These are phyloP conservation scores for Phenganax stokvisi DNA, from an alignment of 92 coral and sea anemone species.

Conservation along the genomic window DNA sequence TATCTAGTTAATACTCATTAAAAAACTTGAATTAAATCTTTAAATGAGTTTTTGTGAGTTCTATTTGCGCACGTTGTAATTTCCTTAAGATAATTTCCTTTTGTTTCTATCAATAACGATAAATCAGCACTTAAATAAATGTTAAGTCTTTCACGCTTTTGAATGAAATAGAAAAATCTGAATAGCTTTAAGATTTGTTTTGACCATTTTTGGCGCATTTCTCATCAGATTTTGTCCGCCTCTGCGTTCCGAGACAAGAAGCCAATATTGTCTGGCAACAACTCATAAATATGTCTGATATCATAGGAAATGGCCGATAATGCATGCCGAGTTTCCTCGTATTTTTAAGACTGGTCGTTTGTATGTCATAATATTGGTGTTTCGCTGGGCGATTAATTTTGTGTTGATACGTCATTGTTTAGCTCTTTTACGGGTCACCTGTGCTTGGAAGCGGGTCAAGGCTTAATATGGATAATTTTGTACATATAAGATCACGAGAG, in stretches of 20 bases:
- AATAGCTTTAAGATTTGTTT: not conserved
- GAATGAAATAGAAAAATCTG: not conserved
- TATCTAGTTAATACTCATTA: no score
- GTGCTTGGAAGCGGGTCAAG: no score
- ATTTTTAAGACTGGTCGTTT: constrained; percentile 4
- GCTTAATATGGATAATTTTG: not conserved
- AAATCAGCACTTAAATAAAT: no score
- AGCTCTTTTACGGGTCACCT: no score
- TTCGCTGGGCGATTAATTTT: not conserved
- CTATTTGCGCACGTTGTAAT: no score
- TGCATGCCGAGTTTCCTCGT: not conserved
- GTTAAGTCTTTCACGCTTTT: not conserved
- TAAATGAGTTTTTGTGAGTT: no score
- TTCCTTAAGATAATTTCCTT: no score
- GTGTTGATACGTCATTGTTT: not conserved
- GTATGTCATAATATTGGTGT: not conserved
- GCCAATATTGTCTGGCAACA: constrained; percentile 5
- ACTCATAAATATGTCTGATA: not conserved
- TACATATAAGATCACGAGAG: not conserved
- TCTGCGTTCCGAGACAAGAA: not conserved
- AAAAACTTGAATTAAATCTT: no score
- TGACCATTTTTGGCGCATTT: constrained; percentile 16
- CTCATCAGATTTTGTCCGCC: not conserved
- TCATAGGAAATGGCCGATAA: not conserved
- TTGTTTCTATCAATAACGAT: no score